phyloP scores from a whole-genome alignment of 2,797 vertebrate genomes.

The Neosilurus hyrtlii region DNA sequence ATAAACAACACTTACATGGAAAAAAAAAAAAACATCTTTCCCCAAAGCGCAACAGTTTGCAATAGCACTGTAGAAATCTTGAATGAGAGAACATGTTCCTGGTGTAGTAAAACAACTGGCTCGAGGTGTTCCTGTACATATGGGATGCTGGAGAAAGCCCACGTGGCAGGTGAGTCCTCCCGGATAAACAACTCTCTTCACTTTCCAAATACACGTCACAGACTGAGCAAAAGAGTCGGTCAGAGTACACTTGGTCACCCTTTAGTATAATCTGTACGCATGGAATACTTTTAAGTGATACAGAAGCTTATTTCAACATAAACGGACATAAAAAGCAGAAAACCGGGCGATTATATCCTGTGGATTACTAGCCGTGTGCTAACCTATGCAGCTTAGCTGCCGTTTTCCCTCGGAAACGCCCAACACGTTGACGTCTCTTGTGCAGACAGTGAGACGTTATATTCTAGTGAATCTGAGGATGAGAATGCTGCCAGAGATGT shows the following conservation, averaged over 20 bases:
- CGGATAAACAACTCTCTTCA: neutral
- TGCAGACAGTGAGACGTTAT: no score
- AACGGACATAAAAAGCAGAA: no score
- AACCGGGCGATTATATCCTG: no score
- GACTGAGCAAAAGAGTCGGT: conserved; percentile 23
- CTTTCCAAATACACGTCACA: conserved; percentile 40
- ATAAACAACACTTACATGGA: neutral
- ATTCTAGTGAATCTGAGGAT: no score
- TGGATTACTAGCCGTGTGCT: no score
- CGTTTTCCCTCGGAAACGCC: no score
- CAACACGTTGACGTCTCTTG: no score
- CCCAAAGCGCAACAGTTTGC: neutral
- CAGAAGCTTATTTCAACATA: no score
- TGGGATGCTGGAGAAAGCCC: neutral
- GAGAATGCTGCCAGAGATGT: no score
- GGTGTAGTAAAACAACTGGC: neutral
- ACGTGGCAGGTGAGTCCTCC: neutral
- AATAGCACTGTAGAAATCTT: neutral
- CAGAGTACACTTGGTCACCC: neutral
- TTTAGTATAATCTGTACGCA: no score
- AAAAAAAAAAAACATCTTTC: neutral
- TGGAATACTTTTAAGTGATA: no score
- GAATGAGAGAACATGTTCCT: neutral
- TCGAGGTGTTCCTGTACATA: neutral
- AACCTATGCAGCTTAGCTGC: no score